A percentile compares a stretch with the other conserved stretches of the same genome.
phyloP scores from a whole-genome alignment of 2,797 vertebrate genomes.

The Chaenodraco wilsoni region DNA sequence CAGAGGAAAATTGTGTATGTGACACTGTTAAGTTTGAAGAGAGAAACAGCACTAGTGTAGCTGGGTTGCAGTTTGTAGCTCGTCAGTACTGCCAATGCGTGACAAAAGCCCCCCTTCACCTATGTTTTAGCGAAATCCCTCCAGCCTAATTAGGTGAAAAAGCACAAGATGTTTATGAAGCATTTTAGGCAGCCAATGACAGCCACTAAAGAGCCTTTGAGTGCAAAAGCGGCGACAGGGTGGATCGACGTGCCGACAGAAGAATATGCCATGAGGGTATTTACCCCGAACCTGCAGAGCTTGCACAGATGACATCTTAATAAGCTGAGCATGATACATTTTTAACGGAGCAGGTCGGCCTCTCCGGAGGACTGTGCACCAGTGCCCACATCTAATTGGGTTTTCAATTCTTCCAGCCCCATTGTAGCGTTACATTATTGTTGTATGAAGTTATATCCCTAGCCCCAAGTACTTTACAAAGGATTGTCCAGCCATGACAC shows the following conservation, averaged over 20 bases:
- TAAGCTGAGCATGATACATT: conserved; percentile 78
- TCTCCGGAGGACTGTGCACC: conserved; percentile 69
- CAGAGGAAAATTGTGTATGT: conserved; percentile 16
- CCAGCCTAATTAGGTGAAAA: conserved; percentile 86
- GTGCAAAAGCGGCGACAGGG: conserved; percentile 72
- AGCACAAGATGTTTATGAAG: conserved; percentile 84
- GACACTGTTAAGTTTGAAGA: conserved; percentile 19
- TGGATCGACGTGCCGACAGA: conserved; percentile 70
- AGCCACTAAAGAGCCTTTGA: conserved; percentile 82
- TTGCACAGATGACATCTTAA: conserved; percentile 83
- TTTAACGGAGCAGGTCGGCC: conserved; percentile 62
- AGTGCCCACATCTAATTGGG: conserved; percentile 77
- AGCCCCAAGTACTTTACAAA: conserved; percentile 52
- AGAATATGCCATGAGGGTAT: conserved; percentile 73
- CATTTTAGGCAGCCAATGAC: conserved; percentile 74
- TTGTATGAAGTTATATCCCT: conserved; percentile 57
- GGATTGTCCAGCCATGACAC: conserved; percentile 51
- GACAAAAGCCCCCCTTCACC: conserved; percentile 24
- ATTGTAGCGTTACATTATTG: conserved; percentile 62
- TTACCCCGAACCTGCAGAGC: conserved; percentile 78
- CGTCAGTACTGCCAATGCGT: conserved; percentile 22
- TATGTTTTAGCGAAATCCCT: conserved; percentile 79
- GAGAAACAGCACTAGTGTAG: conserved; percentile 8
- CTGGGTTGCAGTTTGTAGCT: conserved; percentile 16
- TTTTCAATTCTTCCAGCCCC: conserved; percentile 67